Base-by-base conservation (phyloP, 2,888 invertebrate genomes). In the Trichopoda pennipes region DNA sequence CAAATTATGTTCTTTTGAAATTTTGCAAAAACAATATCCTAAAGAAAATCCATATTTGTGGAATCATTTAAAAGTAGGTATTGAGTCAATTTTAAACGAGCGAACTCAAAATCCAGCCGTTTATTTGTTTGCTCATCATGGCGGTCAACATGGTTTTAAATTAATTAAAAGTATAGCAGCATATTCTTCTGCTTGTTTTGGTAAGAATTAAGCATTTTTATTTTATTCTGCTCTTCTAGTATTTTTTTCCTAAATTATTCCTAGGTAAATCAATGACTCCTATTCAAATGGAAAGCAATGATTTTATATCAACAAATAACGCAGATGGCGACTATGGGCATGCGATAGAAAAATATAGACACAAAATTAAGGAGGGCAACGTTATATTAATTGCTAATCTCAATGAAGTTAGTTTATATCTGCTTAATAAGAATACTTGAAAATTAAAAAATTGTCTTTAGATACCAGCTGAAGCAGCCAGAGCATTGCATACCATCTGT, bases 401-500 rank as follows among this genome's bases (percentile, higher is more conserved):
- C 0, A 90, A 90, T 74, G 85, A 89, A 76, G 90, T 89, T 80
- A 78, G 83, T 83, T n/a, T 44, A 38, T 6, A 53, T 38, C 14
- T 3, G 1, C 12, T 44, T 14, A 6, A n/a, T 28, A 16, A 44
- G 1, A 6, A 44, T 16, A 44, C 4, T 4, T 44, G 3, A 6
- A 44, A 44, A 44, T 6, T 44, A n/a, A 44, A 16, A 17, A 16
- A 28, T 55, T 9, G 0, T 53, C 2, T 70, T 21, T 44, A 91
- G 91, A 88, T 91, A 63, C 87, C 90, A 1, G 84, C 87, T 0
- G 79, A 85, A 63, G 85, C 88, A 3, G 91, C 90, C 1, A 91
- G 90, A 85, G 92, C 92, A 3, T 92, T 94, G 84, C 94, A 94
- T 85, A 88, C 91, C 74, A 91, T 94, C 84, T 94, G 93, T 84